phyloP scores from a whole-genome alignment of 2,888 invertebrate species.

The Mantis religiosa region DNA sequence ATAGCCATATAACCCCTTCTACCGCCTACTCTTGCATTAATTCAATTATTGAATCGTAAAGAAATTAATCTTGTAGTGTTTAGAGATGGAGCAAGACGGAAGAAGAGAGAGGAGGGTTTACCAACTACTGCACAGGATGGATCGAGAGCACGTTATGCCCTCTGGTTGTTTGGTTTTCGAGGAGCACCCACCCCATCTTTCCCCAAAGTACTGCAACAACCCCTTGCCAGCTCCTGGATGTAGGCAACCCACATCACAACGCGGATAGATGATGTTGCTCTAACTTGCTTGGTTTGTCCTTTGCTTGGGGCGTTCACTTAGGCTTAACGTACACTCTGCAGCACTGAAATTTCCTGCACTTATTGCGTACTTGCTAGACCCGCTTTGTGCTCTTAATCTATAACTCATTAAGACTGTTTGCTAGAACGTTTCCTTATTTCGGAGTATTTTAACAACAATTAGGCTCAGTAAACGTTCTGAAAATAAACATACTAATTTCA shows the following conservation, averaged over 20 bases:
- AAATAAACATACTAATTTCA: too few species aligned
- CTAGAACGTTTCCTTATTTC: too few species aligned
- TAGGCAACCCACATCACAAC: conserved; percentile 17
- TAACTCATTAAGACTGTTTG: too few species aligned
- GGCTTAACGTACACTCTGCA: conserved; percentile 21
- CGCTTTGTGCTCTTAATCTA: not conserved
- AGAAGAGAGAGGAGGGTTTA: not conserved
- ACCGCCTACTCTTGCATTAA: conserved; percentile 38
- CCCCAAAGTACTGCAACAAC: conserved; percentile 1
- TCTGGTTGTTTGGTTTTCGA: conserved; percentile 41
- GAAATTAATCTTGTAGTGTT: conserved; percentile 50
- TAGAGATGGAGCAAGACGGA: conserved; percentile 12
- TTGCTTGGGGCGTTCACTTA: conserved; percentile 23
- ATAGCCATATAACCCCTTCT: not conserved
- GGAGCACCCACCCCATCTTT: conserved; percentile 12
- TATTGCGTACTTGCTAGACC: not conserved
- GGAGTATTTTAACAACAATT: too few species aligned
- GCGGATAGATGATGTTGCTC: conserved; percentile 12
- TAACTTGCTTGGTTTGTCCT: conserved; percentile 19
- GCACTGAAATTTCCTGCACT: not conserved
- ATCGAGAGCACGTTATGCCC: conserved; percentile 30
- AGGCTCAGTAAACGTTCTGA: too few species aligned
- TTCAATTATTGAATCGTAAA: conserved; percentile 51
- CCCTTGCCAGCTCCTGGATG: conserved; percentile 20
- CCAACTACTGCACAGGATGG: not conserved